Conservation (phyloP, 2,113 vertebrate species). For the Scomber colias region DNA sequence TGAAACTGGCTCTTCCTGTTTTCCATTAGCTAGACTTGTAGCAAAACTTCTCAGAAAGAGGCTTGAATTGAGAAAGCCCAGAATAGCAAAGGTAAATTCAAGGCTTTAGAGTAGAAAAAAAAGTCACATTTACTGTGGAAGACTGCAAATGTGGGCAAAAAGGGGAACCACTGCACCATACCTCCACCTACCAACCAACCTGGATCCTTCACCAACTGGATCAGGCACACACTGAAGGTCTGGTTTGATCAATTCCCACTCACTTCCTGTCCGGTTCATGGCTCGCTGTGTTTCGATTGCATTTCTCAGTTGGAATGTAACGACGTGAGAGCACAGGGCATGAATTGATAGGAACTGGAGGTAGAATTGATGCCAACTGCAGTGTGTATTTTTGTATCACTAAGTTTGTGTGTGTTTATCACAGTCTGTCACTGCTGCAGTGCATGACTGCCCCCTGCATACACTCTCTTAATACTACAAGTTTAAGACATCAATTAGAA, state of each 20-base stretch:
- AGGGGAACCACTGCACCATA: conserved; percentile 42
- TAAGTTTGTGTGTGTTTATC: conserved; percentile 48
- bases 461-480: conserved; percentile 53
- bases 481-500: not conserved
- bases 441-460: conserved; percentile 77
- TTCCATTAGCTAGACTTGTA: conserved; percentile 13
- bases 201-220: conserved; percentile 52
- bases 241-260: conserved; percentile 55
- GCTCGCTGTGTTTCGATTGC: conserved; percentile 34
- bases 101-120: not conserved
- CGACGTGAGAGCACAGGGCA: not conserved
- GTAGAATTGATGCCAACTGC: conserved; percentile 63
- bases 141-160: conserved; percentile 56
- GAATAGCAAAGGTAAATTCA: not conserved
- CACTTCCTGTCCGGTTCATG: conserved; percentile 41
- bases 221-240: conserved; percentile 44
- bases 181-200: conserved; percentile 50
- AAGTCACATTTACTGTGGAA: no score
- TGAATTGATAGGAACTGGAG: conserved; percentile 38
- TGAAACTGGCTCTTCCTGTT: conserved; percentile 32
- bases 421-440: conserved; percentile 62
- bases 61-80: not conserved
- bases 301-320: conserved; percentile 40
- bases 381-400: conserved; percentile 52
- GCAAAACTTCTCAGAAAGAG: conserved; percentile 26